Evolutionary conservation across 2,888 invertebrate genomes (phyloP), one percentile per base, ranked within the genome.

Genomic region (Uropetala carovei): DNA sequence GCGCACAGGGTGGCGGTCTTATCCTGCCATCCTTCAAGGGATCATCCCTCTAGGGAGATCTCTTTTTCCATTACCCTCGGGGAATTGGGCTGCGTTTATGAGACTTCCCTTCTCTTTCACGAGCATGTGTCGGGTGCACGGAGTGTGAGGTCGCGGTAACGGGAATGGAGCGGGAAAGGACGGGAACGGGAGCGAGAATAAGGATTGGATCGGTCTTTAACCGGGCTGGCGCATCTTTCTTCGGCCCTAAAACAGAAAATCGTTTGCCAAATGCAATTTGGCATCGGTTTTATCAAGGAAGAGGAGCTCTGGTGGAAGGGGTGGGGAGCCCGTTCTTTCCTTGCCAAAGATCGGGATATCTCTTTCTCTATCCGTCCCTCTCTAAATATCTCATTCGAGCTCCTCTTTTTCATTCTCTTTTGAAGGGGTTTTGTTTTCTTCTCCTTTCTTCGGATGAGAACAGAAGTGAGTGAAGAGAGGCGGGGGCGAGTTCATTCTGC

Each of bases 191-290:
- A n/a, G n/a, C 11, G 56, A 43, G 58, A 60, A 13, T 22, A 18
- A 60, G 60, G 60, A 30, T 14, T 9, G 30, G 30, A 75, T 75
- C 75, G 58, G 68, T 43, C 64, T 64, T 89, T 64, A 68, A 89
- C 89, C 56, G 43, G 43, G 30, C 68, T 68, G 89, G 64, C 60
- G 86, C 86, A 18, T 30, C 64, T 89, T 64, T 43, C 64, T 89
- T 68, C 60, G 8, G 30, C 60, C 22, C 64, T 89, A 68, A 68
- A 89, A 89, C 64, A n/a, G 64, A 64, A 89, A 27, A n/a, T 60
- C 89, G 60, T 68, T 89, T 89, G 89, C 89, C 89, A 89, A 89
- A 68, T 89, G 89, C 89, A 68, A 89, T 89, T 89, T 89, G 89
- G 89, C 89, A 64, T 68, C n/a, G 89, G 64, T 64, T 56, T 43